Evolutionary conservation across 2,113 vertebrate species (phyloP), one percentile per base, ranked within the genome.

Genomic region (Platichthys stellatus): DNA sequence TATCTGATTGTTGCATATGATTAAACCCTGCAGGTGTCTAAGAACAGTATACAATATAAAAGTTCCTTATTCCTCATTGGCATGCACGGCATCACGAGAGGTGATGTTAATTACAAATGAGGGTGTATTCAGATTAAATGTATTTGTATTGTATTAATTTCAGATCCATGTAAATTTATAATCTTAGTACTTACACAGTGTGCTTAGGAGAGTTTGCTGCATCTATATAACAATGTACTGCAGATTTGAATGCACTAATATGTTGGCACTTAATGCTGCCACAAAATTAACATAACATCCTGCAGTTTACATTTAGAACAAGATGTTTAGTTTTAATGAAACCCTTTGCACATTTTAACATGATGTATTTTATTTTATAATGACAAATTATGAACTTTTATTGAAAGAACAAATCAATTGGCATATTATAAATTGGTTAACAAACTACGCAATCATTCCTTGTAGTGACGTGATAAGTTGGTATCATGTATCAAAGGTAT

Each of bases 1-100:
- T 40, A 60, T 65, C 62, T 82, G 88, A 93, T 90, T 89, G 82
- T 58, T 86, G 45, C 82, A 80, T 80, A 63, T 82, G 80, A 91
- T 90, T 91, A 69, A 73, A 54, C 72, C 40, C 89, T 60, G 89
- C 70, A 15, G 82, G 81, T 63, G 64, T 21, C 18, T 2, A 6
- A 77, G 81, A 76, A 68, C 68, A 70, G 38, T 67, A 58, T 65
- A 57, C 57, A 62, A 57, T 76, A 54, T 80, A 54, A 76, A 88
- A 75, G 69, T 63, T 63, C 79, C 28, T 26, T 28, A 26, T 75
- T 59, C 79, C 54, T 43, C 2, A 43, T 43, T 12, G 12, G 61
- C 47, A 74, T 66, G 45, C 58, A 13, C 3, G 45, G 73, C 65
- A 60, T 75, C 35, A 11, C 47, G 57, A 17, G 43, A 21, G 24